Percentiles rank a stretch among this genome's conserved stretches.
These are phyloP conservation scores for Rhyacophila brunnea DNA, from an alignment of 1,140 invertebrate species.

Conservation along the genomic window DNA sequence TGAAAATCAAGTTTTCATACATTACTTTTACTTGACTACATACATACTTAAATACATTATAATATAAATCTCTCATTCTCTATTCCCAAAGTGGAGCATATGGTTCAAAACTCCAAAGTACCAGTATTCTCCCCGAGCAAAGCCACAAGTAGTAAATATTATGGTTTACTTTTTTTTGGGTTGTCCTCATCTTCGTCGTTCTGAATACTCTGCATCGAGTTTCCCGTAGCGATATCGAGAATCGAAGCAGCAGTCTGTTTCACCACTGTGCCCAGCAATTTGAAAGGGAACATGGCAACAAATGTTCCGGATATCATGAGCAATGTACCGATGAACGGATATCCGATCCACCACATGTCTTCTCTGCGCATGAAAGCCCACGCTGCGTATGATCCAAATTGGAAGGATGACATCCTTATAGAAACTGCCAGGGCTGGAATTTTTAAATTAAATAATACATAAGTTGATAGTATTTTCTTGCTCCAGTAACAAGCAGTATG, in stretches of 20 bases:
- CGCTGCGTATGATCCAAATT: constrained; percentile 42
- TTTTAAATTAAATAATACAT: constrained; percentile 6
- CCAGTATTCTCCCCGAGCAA: too few relatives aligned
- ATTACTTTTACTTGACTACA: too few relatives aligned
- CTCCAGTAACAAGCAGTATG: background rate
- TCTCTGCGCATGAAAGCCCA: constrained; percentile 37
- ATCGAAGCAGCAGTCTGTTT: constrained; percentile 57
- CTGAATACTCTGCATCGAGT: constrained; percentile 20
- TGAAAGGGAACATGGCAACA: constrained; percentile 60
- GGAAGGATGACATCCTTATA: constrained; percentile 40
- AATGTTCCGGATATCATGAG: constrained; percentile 56
- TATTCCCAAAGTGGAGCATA: too few relatives aligned
- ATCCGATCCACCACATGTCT: constrained; percentile 56
- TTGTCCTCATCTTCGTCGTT: constrained; percentile 36
- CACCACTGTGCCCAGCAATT: constrained; percentile 55
- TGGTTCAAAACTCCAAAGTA: too few relatives aligned
- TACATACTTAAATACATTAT: too few relatives aligned
- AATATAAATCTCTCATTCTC: too few relatives aligned
- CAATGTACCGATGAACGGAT: constrained; percentile 57
- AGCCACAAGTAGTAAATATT: too few relatives aligned
- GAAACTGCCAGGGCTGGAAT: constrained; percentile 35
- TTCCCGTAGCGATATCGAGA: constrained; percentile 34
- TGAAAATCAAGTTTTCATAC: too few relatives aligned
- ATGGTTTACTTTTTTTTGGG: constrained; percentile 5
- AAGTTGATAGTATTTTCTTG: background rate